Conservation (phyloP, 35 echinoderm and acorn worm species). For the Heliocidaris erythrogramma region DNA sequence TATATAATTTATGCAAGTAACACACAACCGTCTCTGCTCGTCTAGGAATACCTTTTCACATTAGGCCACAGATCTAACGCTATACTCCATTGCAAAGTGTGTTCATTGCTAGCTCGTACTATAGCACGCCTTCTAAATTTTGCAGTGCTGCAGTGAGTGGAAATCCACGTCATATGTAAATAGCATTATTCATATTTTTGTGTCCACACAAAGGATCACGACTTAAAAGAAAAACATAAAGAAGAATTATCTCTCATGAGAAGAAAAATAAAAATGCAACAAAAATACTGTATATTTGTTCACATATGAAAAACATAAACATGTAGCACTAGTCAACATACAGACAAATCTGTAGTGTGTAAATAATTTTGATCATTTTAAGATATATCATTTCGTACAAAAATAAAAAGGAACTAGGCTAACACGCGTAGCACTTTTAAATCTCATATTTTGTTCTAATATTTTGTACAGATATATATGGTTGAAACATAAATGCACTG, state of each 20-base stretch:
- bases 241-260: neutral
- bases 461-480: slow-evolving; percentile 6
- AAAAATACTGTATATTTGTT: slow-evolving; percentile 17
- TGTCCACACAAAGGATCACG: slow-evolving; percentile 17
- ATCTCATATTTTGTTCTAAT: neutral
- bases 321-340: neutral
- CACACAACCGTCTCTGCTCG: neutral
- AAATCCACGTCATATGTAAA: neutral
- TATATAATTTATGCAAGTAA: slow-evolving; percentile 37
- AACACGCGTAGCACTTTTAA: slow-evolving; percentile 7
- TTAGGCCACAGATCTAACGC: neutral
- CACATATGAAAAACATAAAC: neutral
- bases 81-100: neutral
- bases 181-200: neutral
- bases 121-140: neutral
- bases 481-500: neutral
- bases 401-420: slow-evolving; percentile 23
- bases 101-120: neutral
- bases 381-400: slow-evolving; percentile 39
- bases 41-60: neutral
- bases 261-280: neutral
- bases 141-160: neutral
- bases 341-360: neutral
- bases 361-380: neutral
- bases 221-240: neutral